Evolutionary conservation across 2,797 vertebrate genomes (phyloP), one percentile per base, ranked within the genome.

Genomic region (Hafferia zeledoni): DNA sequence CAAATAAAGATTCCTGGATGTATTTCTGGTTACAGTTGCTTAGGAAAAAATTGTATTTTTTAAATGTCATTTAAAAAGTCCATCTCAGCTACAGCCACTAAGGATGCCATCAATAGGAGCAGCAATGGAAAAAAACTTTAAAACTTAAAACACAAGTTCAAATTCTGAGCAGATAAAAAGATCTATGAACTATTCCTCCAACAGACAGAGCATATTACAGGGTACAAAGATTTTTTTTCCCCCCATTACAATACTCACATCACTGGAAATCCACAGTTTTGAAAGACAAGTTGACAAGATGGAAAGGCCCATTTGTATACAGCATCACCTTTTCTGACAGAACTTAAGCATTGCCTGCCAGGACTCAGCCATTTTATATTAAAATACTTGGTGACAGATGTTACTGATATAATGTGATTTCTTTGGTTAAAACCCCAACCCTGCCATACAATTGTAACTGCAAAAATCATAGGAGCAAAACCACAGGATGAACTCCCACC

Each of bases 131-230:
- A 56, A 49, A 20, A 55, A 67, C 83, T 77, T 28, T 61, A 52
- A 83, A 65, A 67, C 83, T 77, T 28, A 65, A 52, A 83, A 65
- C 6, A 69, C 8, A 60, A 20, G 17, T 47, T 69, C 20, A 52
- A 33, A 81, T 65, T 86, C 46, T 77, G n/a, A 89, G 53, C 69
- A 77, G 61, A 71, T 44, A 67, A 77, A 68, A 17, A 76, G 44
- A 41, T 46, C 33, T 59, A 19, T 11, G 39, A 86, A 78, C 41
- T 16, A 41, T 65, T 89, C 57, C 81, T 89, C 60, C 59, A 91
- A 49, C 0, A 57, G 30, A 50, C 17, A 63, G 52, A 80, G 83
- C 43, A 9, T 7, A 16, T 61, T 68, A 50, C 17, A 35, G 55
- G 30, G 39, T 35, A 80, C 33, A 92, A 87, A 57, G 49, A 41